Evolutionary conservation across 1,140 invertebrate genomes (phyloP), one percentile per base, ranked within the genome.

Genomic region (Drosophila ogumai): DNA sequence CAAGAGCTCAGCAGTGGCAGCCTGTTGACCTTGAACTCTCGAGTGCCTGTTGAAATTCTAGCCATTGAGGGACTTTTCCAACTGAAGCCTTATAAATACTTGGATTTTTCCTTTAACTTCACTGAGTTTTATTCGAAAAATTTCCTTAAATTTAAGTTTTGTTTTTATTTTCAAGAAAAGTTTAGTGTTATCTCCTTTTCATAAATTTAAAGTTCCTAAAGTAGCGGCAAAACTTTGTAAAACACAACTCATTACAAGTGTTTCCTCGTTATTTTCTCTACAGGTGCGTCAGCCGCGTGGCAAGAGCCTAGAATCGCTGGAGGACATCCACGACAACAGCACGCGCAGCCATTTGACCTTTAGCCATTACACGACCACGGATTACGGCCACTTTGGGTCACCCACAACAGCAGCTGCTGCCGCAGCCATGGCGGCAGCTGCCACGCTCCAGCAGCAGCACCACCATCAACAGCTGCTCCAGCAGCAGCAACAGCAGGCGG

Each of bases 231-330:
- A 13, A 46, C 12, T 47, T 3, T 25, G 8, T 28, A 47, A 19
- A 63, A 46, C 6, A 12, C 9, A 5, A 3, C 32, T 66, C 15
- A 25, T 46, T 66, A 59, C 22, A 58, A 25, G 28, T 34, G n/a
- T 15, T 31, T 0, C 32, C n/a, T 22, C 13, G 31, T 0, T 17
- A 40, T 72, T 31, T 13, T 6, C 13, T 40, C 57, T 63, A 54
- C 67, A 92, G 90, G 90, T 96, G 71, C 94, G 95, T 85, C 95
- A 95, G 79, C 95, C 94, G n/a, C 94, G 95, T 73, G 96, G 96
- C 47, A 97, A 97, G 93, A 97, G 96, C n/a, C 94, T 97, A 56
- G 96, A 97, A 92, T 96, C 96, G 75, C 93, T 97, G 60, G 96
- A 97, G 90, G 95, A 96, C 81, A 94, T 94, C 40, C 94, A 93